Percentiles rank a stretch among this genome's conserved stretches.
phyloP scores from a whole-genome alignment of 2,113 vertebrate genomes.

The Oncorhynchus gorbuscha region DNA sequence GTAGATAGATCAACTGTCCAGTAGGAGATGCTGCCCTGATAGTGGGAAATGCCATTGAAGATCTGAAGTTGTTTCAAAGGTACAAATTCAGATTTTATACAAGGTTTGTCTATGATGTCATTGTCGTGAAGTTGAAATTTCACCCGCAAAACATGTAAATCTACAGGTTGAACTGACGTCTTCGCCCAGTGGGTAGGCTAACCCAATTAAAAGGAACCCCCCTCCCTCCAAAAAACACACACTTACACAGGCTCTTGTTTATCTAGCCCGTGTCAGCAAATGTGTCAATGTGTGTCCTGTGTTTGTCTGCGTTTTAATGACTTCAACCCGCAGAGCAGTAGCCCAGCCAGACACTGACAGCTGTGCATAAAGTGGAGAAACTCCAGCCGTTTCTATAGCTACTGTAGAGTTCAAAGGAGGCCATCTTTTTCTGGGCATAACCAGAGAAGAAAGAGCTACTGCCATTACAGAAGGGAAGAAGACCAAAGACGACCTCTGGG shows the following conservation, averaged over 20 bases:
- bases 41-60: no score
- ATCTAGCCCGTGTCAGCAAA: conserved; percentile 66
- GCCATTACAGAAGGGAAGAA: conserved; percentile 58
- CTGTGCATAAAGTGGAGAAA: conserved; percentile 69
- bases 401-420: conserved; percentile 74
- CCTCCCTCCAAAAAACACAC: conserved; percentile 61
- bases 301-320: conserved; percentile 65
- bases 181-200: conserved; percentile 45
- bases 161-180: no score
- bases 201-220: conserved; percentile 73
- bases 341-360: conserved; percentile 73
- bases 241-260: conserved; percentile 58
- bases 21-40: no score
- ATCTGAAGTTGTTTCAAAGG: no score
- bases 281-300: conserved; percentile 65
- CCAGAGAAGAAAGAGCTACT: conserved; percentile 69
- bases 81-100: no score
- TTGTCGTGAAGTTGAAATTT: no score
- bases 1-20: no score
- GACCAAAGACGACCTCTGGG: conserved; percentile 70
- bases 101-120: no score
- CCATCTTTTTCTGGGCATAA: conserved; percentile 70
- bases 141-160: no score
- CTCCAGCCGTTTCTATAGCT: conserved; percentile 73
- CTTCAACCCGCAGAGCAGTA: conserved; percentile 57